phyloP scores from a whole-genome alignment of 2,888 invertebrate genomes.

The Sarcophaga caerulescens region DNA sequence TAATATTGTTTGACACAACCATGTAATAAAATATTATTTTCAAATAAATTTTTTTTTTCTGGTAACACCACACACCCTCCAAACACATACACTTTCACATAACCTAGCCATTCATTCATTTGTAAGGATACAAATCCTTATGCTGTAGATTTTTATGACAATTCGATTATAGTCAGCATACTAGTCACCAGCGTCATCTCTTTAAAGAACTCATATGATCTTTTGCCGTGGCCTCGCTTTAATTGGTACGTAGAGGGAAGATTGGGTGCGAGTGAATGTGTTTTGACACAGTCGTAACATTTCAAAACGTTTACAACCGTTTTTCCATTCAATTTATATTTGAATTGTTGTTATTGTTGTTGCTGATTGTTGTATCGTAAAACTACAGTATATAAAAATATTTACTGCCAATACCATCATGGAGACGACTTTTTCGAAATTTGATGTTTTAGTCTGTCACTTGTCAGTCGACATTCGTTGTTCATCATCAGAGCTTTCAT shows the following conservation, averaged over 20 bases:
- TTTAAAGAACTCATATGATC: constrained; percentile 27
- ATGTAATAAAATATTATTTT: constrained; percentile 63
- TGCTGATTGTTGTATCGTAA: constrained; percentile 26
- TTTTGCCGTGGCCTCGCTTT: neutral
- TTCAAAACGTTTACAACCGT: constrained; percentile 55
- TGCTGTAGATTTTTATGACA: constrained; percentile 46
- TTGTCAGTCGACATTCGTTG: neutral
- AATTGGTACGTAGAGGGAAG: neutral
- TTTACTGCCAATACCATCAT: constrained; percentile 25
- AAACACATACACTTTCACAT: neutral
- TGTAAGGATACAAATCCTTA: neutral
- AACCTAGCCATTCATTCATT: neutral
- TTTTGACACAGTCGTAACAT: constrained; percentile 29
- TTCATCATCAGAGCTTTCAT: constrained; percentile 26
- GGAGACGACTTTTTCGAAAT: neutral
- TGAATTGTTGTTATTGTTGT: constrained; percentile 7
- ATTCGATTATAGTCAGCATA: constrained; percentile 36
- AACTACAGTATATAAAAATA: constrained; percentile 29
- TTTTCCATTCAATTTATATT: constrained; percentile 60
- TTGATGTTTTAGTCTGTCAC: neutral
- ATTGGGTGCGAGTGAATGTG: neutral
- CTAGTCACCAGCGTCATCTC: constrained; percentile 5
- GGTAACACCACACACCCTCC: constrained; percentile 3
- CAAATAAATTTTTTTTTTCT: constrained; percentile 45
- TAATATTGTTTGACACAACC: constrained; percentile 56